Percentiles rank a stretch among this genome's conserved stretches.
Conservation (phyloP, 2,888 invertebrate species). For the Tridacna crocea region DNA sequence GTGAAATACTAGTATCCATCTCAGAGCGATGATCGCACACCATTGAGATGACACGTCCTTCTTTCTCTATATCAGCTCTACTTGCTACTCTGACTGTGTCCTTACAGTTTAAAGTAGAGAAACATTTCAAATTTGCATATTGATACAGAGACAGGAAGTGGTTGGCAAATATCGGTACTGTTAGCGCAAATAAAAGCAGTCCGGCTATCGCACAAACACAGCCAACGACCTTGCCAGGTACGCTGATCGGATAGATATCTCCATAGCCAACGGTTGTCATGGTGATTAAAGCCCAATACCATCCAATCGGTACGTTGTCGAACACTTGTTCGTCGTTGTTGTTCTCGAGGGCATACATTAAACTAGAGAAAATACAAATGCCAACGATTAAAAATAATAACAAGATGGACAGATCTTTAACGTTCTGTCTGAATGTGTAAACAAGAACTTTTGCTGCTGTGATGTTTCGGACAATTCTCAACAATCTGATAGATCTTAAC, state of each 20-base stretch:
- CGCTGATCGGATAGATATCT: conserved; percentile 38
- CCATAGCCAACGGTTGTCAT: conserved; percentile 61
- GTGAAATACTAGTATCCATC: not conserved
- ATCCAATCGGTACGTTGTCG: conserved; percentile 41
- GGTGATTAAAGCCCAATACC: conserved; percentile 58
- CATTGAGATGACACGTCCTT: not conserved
- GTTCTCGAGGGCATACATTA: conserved; percentile 42
- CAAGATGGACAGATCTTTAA: conserved; percentile 43
- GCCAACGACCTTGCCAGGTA: conserved; percentile 26
- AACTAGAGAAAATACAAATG: conserved; percentile 50
- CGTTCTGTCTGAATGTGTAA: conserved; percentile 42
- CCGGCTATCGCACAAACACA: conserved; percentile 49
- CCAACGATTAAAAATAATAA: conserved; percentile 46
- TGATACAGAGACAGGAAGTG: conserved; percentile 52
- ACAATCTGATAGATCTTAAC: conserved; percentile 45
- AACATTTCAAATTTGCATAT: conserved; percentile 35
- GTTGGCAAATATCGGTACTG: conserved; percentile 58
- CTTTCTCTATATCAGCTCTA: not conserved
- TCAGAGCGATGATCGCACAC: not conserved
- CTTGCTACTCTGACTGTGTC: not conserved
- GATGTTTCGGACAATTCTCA: conserved; percentile 49
- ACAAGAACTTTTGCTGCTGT: conserved; percentile 47
- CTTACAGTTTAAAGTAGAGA: not conserved
- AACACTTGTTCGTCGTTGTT: conserved; percentile 7
- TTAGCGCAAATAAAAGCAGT: conserved; percentile 52